Base-by-base conservation (phyloP, 2,888 invertebrate genomes). In the Schrankia costaestrigalis region DNA sequence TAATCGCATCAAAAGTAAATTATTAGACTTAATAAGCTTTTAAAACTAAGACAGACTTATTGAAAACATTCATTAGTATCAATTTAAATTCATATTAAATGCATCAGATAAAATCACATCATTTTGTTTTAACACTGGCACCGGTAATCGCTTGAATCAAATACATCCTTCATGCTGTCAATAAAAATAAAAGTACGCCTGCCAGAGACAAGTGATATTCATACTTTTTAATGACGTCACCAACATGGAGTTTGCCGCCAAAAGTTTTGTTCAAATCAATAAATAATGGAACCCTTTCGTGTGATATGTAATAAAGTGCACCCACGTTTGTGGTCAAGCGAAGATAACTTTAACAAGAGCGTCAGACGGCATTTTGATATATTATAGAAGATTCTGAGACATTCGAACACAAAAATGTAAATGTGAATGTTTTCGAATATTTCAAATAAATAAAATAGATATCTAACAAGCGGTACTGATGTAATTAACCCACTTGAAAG, bases 231-330 rank as follows among this genome's bases (percentile, higher is more conserved):
- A 36, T 66, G 61, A 65, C 56, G 55, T 65, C 63, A 68, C 23
- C 30, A n/a, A 29, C 29, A 14, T 38, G 19, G 31, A 35, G 28
- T 28, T 30, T 26, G 41, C 40, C 40, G 44, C 35, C 48, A 41
- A 46, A 42, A 40, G 35, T 50, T 41, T 44, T 49, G 26, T 29
- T 29, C 30, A 53, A 46, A 57, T 54, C 46, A 58, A 67, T 68
- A 63, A 64, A 63, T 65, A 58, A 62, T 46, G 12, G 41, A 44
- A 41, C 41, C 47, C 33, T 49, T 52, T 50, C 32, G 42, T 53
- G 38, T 46, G 46, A 49, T 63, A 46, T 33, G 39, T 64, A 65
- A 66, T 67, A 64, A 71, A 63, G 51, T 58, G 59, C 55, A 43
- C 59, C 57, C 63, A 58, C 58, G 50, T 58, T n/a, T 62, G 65